phyloP scores from a whole-genome alignment of 2,797 vertebrate species.

The Todus mexicanus region DNA sequence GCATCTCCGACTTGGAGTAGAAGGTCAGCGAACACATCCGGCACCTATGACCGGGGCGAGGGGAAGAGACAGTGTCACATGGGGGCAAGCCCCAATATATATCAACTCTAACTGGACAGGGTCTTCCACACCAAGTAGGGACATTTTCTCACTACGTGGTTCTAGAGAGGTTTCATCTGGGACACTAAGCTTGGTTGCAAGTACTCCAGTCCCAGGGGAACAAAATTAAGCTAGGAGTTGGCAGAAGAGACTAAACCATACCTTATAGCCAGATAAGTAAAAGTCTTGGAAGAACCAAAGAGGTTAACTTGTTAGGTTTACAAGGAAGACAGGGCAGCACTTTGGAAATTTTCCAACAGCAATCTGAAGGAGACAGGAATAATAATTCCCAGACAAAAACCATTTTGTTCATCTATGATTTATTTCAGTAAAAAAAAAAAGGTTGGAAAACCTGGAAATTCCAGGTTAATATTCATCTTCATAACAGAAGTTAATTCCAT shows the following conservation, averaged over 20 bases:
- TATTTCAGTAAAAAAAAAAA: constrained; percentile 22
- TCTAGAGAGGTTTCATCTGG: neutral
- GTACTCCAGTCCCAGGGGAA: neutral
- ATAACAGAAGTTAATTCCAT: neutral
- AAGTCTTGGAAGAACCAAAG: neutral
- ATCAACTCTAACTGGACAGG: neutral
- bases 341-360: neutral
- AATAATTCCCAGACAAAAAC: constrained; percentile 39
- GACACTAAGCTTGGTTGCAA: neutral
- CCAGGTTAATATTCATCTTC: neutral
- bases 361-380: neutral
- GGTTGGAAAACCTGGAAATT: neutral
- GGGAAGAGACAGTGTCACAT: constrained; percentile 48
- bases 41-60: constrained; percentile 85
- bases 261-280: neutral
- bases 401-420: neutral
- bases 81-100: neutral
- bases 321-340: neutral
- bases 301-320: neutral
- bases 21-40: constrained; percentile 99
- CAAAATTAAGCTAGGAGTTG: neutral
- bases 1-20: constrained; percentile 99
- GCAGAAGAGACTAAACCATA: neutral
- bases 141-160: neutral
- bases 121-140: neutral